Evolutionary conservation across 2,797 vertebrate species (phyloP), one percentile per base, ranked within the genome.

Genomic region (Pseudochaenichthys georgianus): DNA sequence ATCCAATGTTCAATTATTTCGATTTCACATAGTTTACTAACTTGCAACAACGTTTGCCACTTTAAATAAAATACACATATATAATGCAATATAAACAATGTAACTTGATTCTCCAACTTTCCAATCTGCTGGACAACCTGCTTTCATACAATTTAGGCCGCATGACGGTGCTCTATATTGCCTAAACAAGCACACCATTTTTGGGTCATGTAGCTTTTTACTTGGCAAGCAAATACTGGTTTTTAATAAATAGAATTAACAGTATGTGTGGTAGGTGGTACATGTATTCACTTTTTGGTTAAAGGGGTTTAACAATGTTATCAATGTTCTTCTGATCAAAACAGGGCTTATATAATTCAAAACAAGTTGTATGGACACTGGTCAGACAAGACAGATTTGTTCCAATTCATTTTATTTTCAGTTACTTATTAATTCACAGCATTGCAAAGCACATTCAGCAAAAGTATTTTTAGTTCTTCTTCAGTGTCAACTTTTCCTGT

Each of bases 371-470:
- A n/a, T 23, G 31, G 21, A 73, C 64, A 28, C 28, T 28, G 28
- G 28, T 1, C 28, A 80, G 65, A 84, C 43, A 76, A 75, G 46
- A 73, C 51, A 64, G 55, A 58, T 82, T 83, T 82, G 73, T 73
- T 91, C 60, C 78, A 87, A 55, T 87, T 73, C n/a, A 53, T 41
- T 95, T 95, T 95, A 94, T 95, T 94, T 82, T 86, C 80, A 81
- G 72, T 71, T 79, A 85, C 76, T 80, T 89, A 61, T 84, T 82
- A 67, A 81, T 90, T 83, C 78, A 86, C 58, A 85, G 81, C 78
- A 78, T 80, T 76, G 69, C 78, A 53, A 89, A 89, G 88, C 87
- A 87, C 84, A 79, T 81, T 87, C 78, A 81, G 78, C 75, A 70
- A 63, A 72, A 62, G 53, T 75, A 50, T 73, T 77, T 69, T 84